These are phyloP conservation scores for Conchocele bisecta DNA, from an alignment of 2,888 invertebrate species.

Conservation along the genomic window DNA sequence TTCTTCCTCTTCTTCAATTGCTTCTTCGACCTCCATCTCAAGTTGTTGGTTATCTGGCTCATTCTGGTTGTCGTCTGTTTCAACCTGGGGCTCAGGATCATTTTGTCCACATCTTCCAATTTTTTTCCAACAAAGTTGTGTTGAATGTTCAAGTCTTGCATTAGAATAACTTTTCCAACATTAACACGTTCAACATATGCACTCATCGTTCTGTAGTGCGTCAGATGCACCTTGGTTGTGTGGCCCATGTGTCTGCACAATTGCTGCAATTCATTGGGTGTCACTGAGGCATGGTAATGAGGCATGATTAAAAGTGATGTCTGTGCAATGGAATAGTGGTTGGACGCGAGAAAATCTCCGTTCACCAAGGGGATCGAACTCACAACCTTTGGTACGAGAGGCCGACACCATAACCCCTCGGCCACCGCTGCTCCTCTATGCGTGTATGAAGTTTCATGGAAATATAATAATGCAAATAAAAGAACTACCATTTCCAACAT, in stretches of 20 bases:
- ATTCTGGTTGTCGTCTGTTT: too few species aligned
- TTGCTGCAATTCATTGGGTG: slow-evolving; percentile 9
- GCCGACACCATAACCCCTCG: background rate
- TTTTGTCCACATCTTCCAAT: slow-evolving; percentile 11
- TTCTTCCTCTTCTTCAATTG: slow-evolving; percentile 3
- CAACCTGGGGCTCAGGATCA: too few species aligned
- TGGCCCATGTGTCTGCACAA: slow-evolving; percentile 30
- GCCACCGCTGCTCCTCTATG: too few species aligned
- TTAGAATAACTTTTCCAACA: slow-evolving; percentile 23
- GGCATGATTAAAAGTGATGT: too few species aligned
- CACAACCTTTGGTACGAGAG: too few species aligned
- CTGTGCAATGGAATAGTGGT: too few species aligned
- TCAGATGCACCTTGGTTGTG: slow-evolving; percentile 16
- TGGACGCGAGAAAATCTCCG: too few species aligned
- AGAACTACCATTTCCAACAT: too few species aligned
- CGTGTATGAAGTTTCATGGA: too few species aligned
- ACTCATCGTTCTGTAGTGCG: slow-evolving; percentile 18
- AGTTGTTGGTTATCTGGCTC: background rate
- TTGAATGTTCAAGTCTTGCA: slow-evolving; percentile 30
- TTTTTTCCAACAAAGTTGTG: slow-evolving; percentile 14
- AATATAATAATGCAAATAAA: too few species aligned
- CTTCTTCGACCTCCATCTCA: background rate
- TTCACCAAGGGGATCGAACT: too few species aligned
- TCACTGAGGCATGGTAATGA: too few species aligned
- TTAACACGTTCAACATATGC: slow-evolving; percentile 10